phyloP scores from a whole-genome alignment of 1,140 invertebrate genomes.

The Hylyphantes graminicola region DNA sequence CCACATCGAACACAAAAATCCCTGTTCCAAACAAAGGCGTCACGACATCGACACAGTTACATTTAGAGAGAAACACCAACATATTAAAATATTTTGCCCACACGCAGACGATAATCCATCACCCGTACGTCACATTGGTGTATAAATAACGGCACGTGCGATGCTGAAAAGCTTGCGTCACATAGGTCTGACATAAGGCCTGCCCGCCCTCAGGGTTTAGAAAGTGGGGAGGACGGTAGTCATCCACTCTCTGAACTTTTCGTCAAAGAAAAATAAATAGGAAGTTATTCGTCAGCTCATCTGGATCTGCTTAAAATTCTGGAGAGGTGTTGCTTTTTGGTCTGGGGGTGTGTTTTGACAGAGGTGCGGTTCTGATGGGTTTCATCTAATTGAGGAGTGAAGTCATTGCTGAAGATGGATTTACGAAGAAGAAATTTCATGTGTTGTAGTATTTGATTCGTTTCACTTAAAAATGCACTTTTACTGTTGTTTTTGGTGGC shows the following conservation, averaged over 20 bases:
- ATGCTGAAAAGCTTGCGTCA: conserved; percentile 12
- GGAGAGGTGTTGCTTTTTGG: conserved; percentile 13
- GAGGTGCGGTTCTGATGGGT: too few relatives aligned
- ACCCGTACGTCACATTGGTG: conserved; percentile 3
- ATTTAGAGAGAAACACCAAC: too few relatives aligned
- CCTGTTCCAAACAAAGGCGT: too few relatives aligned
- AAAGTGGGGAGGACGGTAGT: neutral
- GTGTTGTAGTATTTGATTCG: too few relatives aligned
- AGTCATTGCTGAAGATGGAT: too few relatives aligned
- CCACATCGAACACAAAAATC: too few relatives aligned
- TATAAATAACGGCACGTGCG: conserved; percentile 35
- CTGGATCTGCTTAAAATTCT: conserved; percentile 35
- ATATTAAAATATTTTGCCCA: neutral
- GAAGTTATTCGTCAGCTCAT: conserved; percentile 26
- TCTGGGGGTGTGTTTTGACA: too few relatives aligned
- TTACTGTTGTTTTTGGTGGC: too few relatives aligned
- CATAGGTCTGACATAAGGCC: conserved; percentile 1
- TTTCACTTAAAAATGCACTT: too few relatives aligned
- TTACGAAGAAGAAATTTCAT: too few relatives aligned
- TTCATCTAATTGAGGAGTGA: too few relatives aligned
- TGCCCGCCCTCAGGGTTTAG: neutral
- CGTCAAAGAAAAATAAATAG: conserved; percentile 23
- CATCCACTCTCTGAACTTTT: neutral
- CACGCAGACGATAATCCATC: conserved; percentile 29
- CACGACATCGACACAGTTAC: too few relatives aligned